Percentiles rank a stretch among this genome's conserved stretches.
Conservation (phyloP, 2,113 vertebrate species). For the Tachysurus fulvidraco region DNA sequence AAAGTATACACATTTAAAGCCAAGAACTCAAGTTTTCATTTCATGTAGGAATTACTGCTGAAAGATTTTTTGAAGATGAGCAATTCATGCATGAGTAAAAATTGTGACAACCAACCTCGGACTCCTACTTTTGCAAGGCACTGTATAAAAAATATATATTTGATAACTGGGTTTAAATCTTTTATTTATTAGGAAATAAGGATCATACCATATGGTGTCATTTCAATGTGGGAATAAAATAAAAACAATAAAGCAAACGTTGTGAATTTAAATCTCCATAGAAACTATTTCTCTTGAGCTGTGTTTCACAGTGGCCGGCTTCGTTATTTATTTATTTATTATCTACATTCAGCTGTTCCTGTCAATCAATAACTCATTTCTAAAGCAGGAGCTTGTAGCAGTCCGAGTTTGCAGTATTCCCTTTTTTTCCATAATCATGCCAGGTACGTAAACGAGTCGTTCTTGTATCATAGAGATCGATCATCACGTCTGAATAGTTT, state of each 20-base stretch:
- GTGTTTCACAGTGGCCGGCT: constrained; percentile 2
- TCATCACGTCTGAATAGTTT: neutral
- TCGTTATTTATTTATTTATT: constrained; percentile 55
- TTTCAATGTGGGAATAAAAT: neutral
- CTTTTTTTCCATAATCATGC: constrained; percentile 28
- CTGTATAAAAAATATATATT: no score
- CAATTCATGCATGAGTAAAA: no score
- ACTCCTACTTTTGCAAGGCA: no score
- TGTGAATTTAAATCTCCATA: neutral
- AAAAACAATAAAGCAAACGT: neutral
- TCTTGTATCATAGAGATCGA: neutral
- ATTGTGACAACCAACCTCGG: no score
- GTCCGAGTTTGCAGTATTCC: neutral
- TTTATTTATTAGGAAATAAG: neutral
- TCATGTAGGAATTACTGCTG: no score
- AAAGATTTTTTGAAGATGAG: no score
- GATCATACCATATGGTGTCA: neutral
- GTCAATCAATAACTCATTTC: constrained; percentile 64
- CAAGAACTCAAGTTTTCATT: no score
- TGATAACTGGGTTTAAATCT: neutral
- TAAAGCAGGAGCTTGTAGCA: constrained; percentile 44
- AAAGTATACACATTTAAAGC: no score
- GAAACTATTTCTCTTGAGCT: neutral
- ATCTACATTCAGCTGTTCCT: constrained; percentile 65
- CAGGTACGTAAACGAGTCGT: constrained; percentile 55